Percentiles rank a stretch among this genome's conserved stretches.
Evolutionary conservation across 2,797 vertebrate genomes (phyloP).

Genomic region (Poliocrania exsul): DNA sequence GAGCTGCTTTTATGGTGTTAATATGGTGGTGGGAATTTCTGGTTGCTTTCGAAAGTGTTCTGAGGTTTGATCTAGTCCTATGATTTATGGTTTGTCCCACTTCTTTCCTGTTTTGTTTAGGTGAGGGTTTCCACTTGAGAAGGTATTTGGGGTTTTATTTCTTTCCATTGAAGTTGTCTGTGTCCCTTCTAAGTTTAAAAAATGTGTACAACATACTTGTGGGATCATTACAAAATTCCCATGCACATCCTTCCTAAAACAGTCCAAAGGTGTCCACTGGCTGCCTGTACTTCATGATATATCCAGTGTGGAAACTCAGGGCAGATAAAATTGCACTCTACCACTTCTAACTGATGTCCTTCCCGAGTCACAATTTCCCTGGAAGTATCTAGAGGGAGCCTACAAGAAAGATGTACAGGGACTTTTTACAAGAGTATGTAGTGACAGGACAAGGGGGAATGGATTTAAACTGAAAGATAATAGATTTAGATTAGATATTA

Average conservation of each 20-base stretch:
- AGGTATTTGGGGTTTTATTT: not conserved
- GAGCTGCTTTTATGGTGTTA: not conserved
- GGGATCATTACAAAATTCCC: not conserved
- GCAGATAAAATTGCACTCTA: not conserved
- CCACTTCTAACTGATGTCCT: not conserved
- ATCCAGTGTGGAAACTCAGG: not conserved
- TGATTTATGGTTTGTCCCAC: not conserved
- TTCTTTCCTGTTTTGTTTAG: not conserved
- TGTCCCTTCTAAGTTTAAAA: not conserved
- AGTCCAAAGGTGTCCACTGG: not conserved
- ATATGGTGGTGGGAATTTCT: not conserved
- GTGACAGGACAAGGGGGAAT: not conserved
- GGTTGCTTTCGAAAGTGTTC: not conserved
- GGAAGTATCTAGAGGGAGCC: not conserved
- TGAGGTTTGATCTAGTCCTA: not conserved
- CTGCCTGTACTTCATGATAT: not conserved
- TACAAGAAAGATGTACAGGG: not conserved
- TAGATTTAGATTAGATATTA: not conserved
- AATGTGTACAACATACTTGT: fast-evolving
- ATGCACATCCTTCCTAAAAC: not conserved
- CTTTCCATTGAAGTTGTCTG: not conserved
- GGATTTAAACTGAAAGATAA: not conserved
- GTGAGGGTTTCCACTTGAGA: not conserved
- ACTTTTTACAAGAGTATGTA: not conserved
- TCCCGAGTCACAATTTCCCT: not conserved